Evolutionary conservation across 1,140 invertebrate genomes (phyloP), one percentile per base, ranked within the genome.

Genomic region (Glossosoma conforme): DNA sequence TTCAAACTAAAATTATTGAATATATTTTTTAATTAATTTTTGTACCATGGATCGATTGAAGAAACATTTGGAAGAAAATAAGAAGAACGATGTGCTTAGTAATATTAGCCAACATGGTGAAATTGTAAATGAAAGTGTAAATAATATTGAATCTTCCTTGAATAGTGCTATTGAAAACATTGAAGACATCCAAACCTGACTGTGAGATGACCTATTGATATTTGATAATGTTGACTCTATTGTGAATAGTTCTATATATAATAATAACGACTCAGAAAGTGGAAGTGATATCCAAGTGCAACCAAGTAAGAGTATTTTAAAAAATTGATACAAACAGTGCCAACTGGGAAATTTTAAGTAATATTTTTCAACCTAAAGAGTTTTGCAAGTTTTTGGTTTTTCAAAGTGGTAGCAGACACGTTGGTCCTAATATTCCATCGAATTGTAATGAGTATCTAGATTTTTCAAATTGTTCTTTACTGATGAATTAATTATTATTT

Each of bases 111-210:
- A n/a, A n/a, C n/a, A n/a, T n/a, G n/a, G n/a, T n/a, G 14, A 11
- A 15, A 36, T 36, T 15, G 18, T 36, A 36, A 36, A 36, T 36
- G 10, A 36, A 36, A 14, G 35, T n/a, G 35, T 36, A 36, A 36
- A 36, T 36, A 36, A 36, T 36, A 36, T 36, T 36, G 35, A 36
- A 36, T 36, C 35, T 36, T 36, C 35, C 35, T 36, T 36, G 35
- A 36, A 36, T 36, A 36, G 18, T 36, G 35, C 14, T 36, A 15
- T 36, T 36, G 35, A 36, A 36, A 36, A 36, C 35, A 36, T 36
- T 11, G 35, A 36, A 36, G 35, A 11, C 35, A 15, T 36, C 35
- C 35, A n/a, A n/a, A 10, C 10, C 14, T 8, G 9, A 8, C 9
- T 8, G 14, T 13, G 18, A 15, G 2, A 36, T 11, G 35, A 36